Evolutionary conservation across 1,140 invertebrate species (phyloP).

Genomic region (Penaeus indicus): DNA sequence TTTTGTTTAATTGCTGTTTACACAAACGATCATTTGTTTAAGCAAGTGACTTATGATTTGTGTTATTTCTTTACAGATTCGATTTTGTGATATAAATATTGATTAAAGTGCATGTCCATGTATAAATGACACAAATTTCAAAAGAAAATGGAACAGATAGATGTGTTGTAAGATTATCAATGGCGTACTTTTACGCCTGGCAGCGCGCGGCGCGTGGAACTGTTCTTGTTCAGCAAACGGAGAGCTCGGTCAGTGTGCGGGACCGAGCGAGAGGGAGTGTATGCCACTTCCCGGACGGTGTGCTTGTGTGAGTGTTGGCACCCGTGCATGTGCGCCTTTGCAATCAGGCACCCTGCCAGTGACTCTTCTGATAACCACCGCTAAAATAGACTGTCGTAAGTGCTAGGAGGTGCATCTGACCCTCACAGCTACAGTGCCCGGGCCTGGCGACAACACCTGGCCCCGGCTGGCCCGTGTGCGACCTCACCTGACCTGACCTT

Average conservation of each 20-base stretch:
- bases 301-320: constrained; percentile 64
- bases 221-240: constrained; percentile 41
- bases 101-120: not conserved
- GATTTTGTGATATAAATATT: not conserved
- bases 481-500: constrained; percentile 55
- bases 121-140: not conserved
- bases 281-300: constrained; percentile 50
- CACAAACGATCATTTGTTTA: constrained; percentile 21
- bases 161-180: constrained; percentile 30
- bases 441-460: constrained; percentile 52
- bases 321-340: constrained; percentile 62
- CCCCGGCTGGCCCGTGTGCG: constrained; percentile 23
- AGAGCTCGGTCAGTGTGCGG: constrained; percentile 59
- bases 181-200: constrained; percentile 37
- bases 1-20: constrained; percentile 15
- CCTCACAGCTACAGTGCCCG: constrained; percentile 41
- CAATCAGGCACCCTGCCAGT: constrained; percentile 62
- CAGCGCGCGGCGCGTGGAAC: constrained; percentile 51
- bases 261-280: constrained; percentile 55
- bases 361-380: constrained; percentile 61
- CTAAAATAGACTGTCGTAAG: constrained; percentile 62
- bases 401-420: constrained; percentile 52
- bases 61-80: too few species aligned
- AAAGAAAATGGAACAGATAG: not conserved
- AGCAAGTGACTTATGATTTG: not conserved